These are phyloP conservation scores for Corythornis cristatus DNA, from an alignment of 2,113 vertebrate genomes.

Conservation along the genomic window DNA sequence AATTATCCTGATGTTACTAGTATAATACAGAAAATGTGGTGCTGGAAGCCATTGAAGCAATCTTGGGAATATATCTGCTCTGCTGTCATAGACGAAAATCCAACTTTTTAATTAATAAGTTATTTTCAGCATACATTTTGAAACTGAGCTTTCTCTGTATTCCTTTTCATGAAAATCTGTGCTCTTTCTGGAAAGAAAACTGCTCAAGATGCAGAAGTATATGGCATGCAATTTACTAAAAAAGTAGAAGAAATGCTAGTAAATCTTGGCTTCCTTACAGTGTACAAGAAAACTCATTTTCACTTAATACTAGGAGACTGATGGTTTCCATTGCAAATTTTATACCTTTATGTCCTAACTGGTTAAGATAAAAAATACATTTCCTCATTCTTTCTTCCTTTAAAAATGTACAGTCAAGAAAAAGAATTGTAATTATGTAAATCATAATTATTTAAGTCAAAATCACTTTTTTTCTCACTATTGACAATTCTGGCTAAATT, in stretches of 20 bases:
- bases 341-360: neutral
- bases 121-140: neutral
- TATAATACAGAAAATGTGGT: neutral
- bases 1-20: neutral
- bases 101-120: neutral
- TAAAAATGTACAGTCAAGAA: neutral
- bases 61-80: neutral
- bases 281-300: neutral
- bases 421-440: neutral
- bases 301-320: neutral
- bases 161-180: neutral
- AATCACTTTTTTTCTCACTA: neutral
- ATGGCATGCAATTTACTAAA: neutral
- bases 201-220: neutral
- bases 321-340: neutral
- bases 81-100: neutral
- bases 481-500: neutral
- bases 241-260: neutral
- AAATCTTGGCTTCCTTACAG: neutral
- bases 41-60: neutral
- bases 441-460: too few species aligned
- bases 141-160: neutral
- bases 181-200: neutral
- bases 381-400: neutral
- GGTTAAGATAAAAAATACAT: neutral